phyloP scores from a whole-genome alignment of 1,140 invertebrate species.

The silkworm (Bombyx mori) region ASM3026992v2 NC_085128.1:9637501-9638000 shows the following conservation, averaged over 20 bases:
- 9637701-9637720: conserved; percentile 82
- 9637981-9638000: conserved; percentile 89
- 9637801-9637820: conserved; percentile 95
- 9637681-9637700: conserved; percentile 49
- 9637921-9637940: conserved; percentile 84
- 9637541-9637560: conserved; percentile 93
- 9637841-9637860: conserved; percentile 94
- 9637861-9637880: conserved; percentile 27
- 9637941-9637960: conserved; percentile 93
- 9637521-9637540: conserved; percentile 84
- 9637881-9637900: neutral
- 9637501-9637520: conserved; percentile 39
- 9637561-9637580: conserved; percentile 74
- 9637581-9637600: conserved; percentile 81
- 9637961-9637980: conserved; percentile 92
- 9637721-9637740: conserved; percentile 98
- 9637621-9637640: conserved; percentile 73
- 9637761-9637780: conserved; percentile 84
- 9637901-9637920: conserved; percentile 3
- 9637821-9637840: conserved; percentile 92
- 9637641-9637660: neutral
- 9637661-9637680: neutral
- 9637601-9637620: conserved; percentile 84
- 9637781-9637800: conserved; percentile 87
- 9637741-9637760: conserved; percentile 94